A percentile compares a stretch with the other conserved stretches of the same genome.
Conservation (phyloP, 2,888 invertebrate species). For the Eilema griseolum region DNA sequence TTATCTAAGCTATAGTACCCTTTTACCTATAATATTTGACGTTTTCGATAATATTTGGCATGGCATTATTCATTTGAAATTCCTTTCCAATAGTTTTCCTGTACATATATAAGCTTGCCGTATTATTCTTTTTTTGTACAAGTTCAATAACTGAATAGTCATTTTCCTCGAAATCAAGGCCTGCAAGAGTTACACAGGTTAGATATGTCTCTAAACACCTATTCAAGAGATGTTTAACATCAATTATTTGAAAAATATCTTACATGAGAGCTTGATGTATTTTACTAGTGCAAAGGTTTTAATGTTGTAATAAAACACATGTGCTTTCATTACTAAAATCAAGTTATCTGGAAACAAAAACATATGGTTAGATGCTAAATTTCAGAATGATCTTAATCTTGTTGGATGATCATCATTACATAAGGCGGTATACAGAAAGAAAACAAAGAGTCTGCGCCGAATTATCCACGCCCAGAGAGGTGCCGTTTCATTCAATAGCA, state of each 20-base stretch:
- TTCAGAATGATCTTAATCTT: too few species aligned
- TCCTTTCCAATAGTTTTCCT: constrained; percentile 21
- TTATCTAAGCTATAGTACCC: too few species aligned
- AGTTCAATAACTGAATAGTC: constrained; percentile 23
- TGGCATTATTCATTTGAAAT: not conserved
- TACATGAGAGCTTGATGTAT: constrained; percentile 25
- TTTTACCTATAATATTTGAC: constrained; percentile 20
- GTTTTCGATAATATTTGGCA: not conserved
- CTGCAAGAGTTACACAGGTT: constrained; percentile 5
- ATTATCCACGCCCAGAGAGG: too few species aligned
- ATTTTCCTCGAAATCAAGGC: constrained; percentile 29
- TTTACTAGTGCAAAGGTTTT: constrained; percentile 24
- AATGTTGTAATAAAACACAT: constrained; percentile 53
- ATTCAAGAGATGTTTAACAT: not conserved
- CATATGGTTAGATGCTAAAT: not conserved
- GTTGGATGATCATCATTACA: not conserved
- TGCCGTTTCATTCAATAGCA: too few species aligned
- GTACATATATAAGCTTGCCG: constrained; percentile 8
- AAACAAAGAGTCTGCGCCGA: not conserved
- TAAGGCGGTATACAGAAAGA: not conserved
- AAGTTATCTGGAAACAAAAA: constrained; percentile 58
- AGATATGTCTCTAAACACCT: not conserved
- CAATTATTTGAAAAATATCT: constrained; percentile 5
- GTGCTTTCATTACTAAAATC: constrained; percentile 47
- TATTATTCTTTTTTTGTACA: not conserved